Conservation (phyloP, 2,888 invertebrate genomes). For the Embidobia sp. region DNA sequence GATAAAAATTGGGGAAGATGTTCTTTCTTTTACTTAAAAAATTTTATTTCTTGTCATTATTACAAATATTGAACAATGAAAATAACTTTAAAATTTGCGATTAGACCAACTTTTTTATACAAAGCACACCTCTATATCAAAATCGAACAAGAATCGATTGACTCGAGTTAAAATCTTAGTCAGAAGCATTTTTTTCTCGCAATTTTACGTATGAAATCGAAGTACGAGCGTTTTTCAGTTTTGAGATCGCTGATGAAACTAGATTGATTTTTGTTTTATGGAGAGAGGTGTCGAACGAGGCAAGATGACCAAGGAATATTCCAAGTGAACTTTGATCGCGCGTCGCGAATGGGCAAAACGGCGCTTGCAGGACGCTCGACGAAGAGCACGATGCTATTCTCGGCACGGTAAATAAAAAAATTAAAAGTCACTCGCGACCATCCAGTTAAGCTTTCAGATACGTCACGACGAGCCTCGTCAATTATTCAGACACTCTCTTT, state of each 20-base stretch:
- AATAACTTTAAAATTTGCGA: no score
- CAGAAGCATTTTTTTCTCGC: no score
- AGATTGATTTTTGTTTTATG: background rate
- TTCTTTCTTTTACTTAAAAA: no score
- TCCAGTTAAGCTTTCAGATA: constrained; percentile 59
- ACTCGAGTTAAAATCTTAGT: no score
- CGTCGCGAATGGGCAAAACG: constrained; percentile 65
- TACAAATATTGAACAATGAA: no score
- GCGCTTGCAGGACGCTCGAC: constrained; percentile 55
- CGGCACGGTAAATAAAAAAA: constrained; percentile 70
- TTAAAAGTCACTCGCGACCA: constrained; percentile 67
- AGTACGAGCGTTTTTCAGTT: no score
- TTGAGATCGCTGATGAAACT: background rate
- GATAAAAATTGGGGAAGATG: no score
- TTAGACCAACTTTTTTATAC: no score
- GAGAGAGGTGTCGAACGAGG: constrained; percentile 9
- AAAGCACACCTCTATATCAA: no score
- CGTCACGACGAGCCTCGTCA: constrained; percentile 52
- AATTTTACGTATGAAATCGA: no score
- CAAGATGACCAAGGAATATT: constrained; percentile 69
- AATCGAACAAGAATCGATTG: no score
- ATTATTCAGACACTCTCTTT: constrained; percentile 62
- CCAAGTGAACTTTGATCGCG: constrained; percentile 71
- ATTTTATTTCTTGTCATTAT: no score
- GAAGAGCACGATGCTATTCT: constrained; percentile 66